Conservation (phyloP, 2,888 invertebrate species). For the Noctua pronuba region DNA sequence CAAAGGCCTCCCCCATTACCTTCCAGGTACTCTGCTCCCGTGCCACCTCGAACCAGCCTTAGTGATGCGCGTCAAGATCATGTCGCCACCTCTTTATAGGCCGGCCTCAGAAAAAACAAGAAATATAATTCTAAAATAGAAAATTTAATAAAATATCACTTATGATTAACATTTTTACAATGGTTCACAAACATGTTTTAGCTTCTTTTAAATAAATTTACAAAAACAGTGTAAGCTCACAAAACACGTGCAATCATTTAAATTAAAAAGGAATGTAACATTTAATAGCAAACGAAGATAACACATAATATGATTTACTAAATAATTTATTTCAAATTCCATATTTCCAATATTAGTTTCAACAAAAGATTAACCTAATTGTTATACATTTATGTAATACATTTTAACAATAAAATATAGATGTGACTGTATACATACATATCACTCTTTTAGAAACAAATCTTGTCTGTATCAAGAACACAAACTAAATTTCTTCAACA, state of each 20-base stretch:
- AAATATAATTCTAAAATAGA: constrained; percentile 41
- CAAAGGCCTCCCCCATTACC: not conserved
- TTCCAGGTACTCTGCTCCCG: too few relatives aligned
- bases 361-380: not conserved
- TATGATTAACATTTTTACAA: constrained; percentile 40
- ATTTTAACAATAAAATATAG: constrained; percentile 2
- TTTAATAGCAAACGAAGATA: constrained; percentile 9
- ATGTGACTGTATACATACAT: not conserved
- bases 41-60: too few relatives aligned
- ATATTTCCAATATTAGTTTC: constrained; percentile 4
- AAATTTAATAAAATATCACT: constrained; percentile 55
- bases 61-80: too few relatives aligned
- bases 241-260: constrained; percentile 40
- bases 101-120: not conserved
- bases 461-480: not conserved
- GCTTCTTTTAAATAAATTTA: constrained; percentile 19
- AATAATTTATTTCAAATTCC: not conserved
- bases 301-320: not conserved
- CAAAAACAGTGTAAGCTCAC: constrained; percentile 23
- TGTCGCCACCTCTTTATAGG: too few relatives aligned
- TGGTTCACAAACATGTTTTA: constrained; percentile 16
- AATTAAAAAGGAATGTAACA: constrained; percentile 46
- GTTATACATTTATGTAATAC: constrained; percentile 8
- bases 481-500: not conserved
- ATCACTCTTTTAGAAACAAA: not conserved